Base-by-base conservation (phyloP, 1,140 invertebrate genomes). In the Anoplolepis gracilipes region DNA sequence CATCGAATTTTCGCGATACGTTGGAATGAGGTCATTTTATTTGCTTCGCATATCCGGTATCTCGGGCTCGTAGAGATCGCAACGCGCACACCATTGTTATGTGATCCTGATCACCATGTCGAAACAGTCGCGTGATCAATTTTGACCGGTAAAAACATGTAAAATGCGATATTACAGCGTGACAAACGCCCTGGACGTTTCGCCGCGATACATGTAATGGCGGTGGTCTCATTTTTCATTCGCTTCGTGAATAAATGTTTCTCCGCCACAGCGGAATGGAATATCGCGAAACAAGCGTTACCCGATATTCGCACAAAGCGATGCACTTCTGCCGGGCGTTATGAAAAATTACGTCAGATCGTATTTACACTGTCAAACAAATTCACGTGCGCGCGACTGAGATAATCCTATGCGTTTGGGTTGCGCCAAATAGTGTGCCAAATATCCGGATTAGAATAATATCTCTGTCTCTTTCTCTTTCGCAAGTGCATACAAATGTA, bases 361-460 rank as follows among this genome's bases (percentile, higher is more conserved):
- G 53, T 82, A 82, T 82, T 82, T 82, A 82, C 78, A 33, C 78
- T 82, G 78, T 82, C 67, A 82, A 82, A 82, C 78, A 82, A 82
- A 82, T 82, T 82, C 78, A 67, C 67, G 67, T 73, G 53, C 67
- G 69, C 46, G 78, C 67, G 53, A 61, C 33, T 53, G 11, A 25
- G 53, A 73, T 82, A 82, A 82, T 82, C 67, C 78, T 53, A 7
- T 19, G 46, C 46, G 46, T 49, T 49, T 49, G 46, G 46, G 6
- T 55, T 53, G 42, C 22, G 30, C 49, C 42, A 39, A 30, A 69
- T 65, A 33, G 11, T 61, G 8, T 39, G 36, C n/a, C n/a, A n/a
- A n/a, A 49, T 4, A 25, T 46, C 59, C n/a, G 53, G 11, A 72
- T 82, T 82, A 72, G 13, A 61, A 61, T 72, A 42, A 10, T 42